A percentile compares a stretch with the other conserved stretches of the same genome.
These are phyloP conservation scores for Trypoxylus dichotomus DNA, from an alignment of 1,140 invertebrate species.

Conservation along the genomic window DNA sequence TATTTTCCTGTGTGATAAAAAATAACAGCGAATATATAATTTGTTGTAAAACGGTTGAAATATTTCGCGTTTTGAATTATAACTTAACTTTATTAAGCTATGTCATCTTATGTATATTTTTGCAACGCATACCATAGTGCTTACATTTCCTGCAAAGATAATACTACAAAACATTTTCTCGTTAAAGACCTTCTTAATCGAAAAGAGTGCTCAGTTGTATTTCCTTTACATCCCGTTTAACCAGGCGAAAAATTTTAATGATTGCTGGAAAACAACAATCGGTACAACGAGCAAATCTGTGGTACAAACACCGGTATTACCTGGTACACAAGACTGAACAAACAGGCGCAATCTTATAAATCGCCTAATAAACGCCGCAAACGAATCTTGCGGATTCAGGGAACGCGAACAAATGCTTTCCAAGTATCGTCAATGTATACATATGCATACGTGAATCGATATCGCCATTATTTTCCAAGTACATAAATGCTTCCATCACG, in stretches of 20 bases:
- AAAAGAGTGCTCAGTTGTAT: not conserved
- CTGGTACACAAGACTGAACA: not conserved
- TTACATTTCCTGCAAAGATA: not conserved
- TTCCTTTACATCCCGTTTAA: not conserved
- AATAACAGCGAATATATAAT: too few relatives aligned
- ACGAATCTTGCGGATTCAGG: not conserved
- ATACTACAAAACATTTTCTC: not conserved
- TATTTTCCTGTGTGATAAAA: too few relatives aligned
- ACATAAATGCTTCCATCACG: not conserved
- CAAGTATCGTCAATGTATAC: not conserved
- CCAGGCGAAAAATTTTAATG: not conserved
- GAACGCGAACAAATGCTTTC: not conserved
- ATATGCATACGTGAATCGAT: not conserved
- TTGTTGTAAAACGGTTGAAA: too few relatives aligned
- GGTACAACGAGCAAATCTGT: not conserved
- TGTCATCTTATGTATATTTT: too few relatives aligned
- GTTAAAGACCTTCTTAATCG: not conserved
- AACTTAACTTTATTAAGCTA: too few relatives aligned
- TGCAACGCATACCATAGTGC: too few relatives aligned
- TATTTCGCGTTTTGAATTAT: too few relatives aligned
- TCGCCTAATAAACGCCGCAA: not conserved
- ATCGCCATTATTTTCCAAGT: not conserved
- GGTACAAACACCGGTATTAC: not conserved
- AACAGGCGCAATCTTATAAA: not conserved
- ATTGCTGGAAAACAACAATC: not conserved